Evolutionary conservation across 2,797 vertebrate genomes (phyloP).

Genomic region (Prionace glauca): DNA sequence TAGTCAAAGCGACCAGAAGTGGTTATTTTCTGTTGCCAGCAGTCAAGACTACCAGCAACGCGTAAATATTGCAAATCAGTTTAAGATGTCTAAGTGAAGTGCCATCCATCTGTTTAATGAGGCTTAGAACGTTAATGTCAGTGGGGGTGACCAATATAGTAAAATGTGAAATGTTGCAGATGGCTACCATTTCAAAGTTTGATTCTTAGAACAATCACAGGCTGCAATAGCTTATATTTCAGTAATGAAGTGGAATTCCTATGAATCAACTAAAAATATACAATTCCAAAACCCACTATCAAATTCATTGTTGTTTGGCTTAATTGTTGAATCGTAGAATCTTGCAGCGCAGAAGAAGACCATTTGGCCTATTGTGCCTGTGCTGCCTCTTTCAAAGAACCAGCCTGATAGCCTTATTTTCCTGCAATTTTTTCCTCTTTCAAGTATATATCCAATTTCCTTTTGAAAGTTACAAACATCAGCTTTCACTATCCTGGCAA

Average conservation of each 20-base stretch:
- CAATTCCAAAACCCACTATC: slow-evolving; percentile 57
- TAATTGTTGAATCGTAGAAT: background rate
- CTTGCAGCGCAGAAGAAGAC: background rate
- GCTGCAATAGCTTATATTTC: slow-evolving; percentile 47
- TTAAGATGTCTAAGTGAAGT: slow-evolving; percentile 42
- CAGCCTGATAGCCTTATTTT: background rate
- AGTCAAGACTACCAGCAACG: slow-evolving; percentile 40
- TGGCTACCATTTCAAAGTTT: slow-evolving; percentile 22
- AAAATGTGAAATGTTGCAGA: slow-evolving; percentile 8
- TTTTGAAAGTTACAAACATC: background rate
- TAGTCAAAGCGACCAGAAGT: slow-evolving; percentile 1
- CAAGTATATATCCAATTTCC: background rate
- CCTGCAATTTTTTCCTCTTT: background rate
- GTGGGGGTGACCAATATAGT: slow-evolving; percentile 37
- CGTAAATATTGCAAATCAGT: slow-evolving; percentile 40
- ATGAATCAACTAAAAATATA: slow-evolving; percentile 59
- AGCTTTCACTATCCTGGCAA: background rate
- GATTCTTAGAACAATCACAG: slow-evolving; percentile 42
- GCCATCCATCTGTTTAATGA: slow-evolving; percentile 40
- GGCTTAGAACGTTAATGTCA: slow-evolving; percentile 46
- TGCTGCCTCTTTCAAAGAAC: background rate
- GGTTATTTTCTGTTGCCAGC: slow-evolving; percentile 42
- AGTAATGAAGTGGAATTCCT: slow-evolving; percentile 57
- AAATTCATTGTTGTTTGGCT: background rate
- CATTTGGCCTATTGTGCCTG: background rate